A percentile compares a stretch with the other conserved stretches of the same genome.
phyloP scores from a whole-genome alignment of 2,113 vertebrate species.

The Trochalopteron elliotii region DNA sequence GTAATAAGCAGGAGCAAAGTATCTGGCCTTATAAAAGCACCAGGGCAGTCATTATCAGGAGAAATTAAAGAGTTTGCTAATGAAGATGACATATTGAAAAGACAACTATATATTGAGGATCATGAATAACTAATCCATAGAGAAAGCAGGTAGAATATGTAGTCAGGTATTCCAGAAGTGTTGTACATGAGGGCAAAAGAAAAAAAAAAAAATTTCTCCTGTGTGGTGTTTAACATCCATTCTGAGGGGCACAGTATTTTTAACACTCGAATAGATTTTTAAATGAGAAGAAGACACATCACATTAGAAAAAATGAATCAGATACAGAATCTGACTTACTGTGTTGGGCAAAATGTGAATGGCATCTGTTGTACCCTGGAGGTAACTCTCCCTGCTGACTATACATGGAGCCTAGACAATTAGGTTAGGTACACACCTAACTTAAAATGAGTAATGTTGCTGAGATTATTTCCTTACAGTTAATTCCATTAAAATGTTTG shows the following conservation, averaged over 20 bases:
- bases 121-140: neutral
- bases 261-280: neutral
- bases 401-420: neutral
- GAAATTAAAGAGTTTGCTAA: neutral
- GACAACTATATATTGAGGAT: neutral
- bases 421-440: neutral
- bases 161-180: neutral
- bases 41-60: neutral
- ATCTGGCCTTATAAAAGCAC: neutral
- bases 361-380: neutral
- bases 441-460: neutral
- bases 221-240: neutral
- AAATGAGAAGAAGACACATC: neutral
- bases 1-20: neutral
- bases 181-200: neutral
- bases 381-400: accelerated
- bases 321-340: neutral
- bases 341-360: neutral
- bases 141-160: neutral
- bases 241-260: neutral
- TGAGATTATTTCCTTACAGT: neutral
- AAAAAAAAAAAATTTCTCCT: neutral
- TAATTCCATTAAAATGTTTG: neutral
- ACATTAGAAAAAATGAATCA: neutral
- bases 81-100: neutral